Evolutionary conservation across 2,888 invertebrate genomes (phyloP).

Genomic region (Pyrocoelia pectoralis): DNA sequence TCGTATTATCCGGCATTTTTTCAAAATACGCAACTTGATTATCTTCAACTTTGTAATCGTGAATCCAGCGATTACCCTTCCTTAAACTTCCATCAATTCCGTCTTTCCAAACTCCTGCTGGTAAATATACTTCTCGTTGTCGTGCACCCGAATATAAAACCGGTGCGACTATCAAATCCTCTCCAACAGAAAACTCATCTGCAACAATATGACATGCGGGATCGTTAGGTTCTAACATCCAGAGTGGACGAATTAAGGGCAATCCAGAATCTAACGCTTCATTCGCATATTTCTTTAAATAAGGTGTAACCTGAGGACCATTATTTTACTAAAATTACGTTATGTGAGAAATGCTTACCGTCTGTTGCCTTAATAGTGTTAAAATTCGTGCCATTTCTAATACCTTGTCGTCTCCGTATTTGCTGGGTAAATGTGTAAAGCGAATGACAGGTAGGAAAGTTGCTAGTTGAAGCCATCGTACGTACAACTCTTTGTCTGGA

Average conservation of each 20-base stretch:
- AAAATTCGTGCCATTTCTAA: slow-evolving; percentile 79
- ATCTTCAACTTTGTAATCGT: slow-evolving; percentile 82
- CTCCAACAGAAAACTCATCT: slow-evolving; percentile 90
- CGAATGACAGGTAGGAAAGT: slow-evolving; percentile 92
- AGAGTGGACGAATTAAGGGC: slow-evolving; percentile 86
- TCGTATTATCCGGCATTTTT: slow-evolving; percentile 83
- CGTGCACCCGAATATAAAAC: slow-evolving; percentile 75
- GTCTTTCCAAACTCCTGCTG: slow-evolving; percentile 92
- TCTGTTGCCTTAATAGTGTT: slow-evolving; percentile 76
- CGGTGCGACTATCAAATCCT: slow-evolving; percentile 90
- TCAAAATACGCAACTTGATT: slow-evolving; percentile 85
- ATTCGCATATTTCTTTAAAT: slow-evolving; percentile 78
- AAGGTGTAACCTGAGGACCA: slow-evolving; percentile 70
- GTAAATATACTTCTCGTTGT: slow-evolving; percentile 85
- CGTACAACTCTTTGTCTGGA: slow-evolving; percentile 83
- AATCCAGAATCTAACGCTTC: slow-evolving; percentile 83
- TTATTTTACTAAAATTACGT: neutral
- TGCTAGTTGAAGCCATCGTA: slow-evolving; percentile 90
- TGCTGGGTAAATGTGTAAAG: slow-evolving; percentile 88
- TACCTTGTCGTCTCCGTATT: slow-evolving; percentile 80
- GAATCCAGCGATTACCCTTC: slow-evolving; percentile 91
- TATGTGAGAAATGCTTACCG: slow-evolving; percentile 67
- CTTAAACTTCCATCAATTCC: slow-evolving; percentile 86
- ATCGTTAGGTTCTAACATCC: slow-evolving; percentile 88
- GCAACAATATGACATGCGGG: slow-evolving; percentile 76